A percentile compares a stretch with the other conserved stretches of the same genome.
Evolutionary conservation across 37 sponge, comb jelly and placozoan species (phyloP).

Genomic region (Agelas oroides): DNA sequence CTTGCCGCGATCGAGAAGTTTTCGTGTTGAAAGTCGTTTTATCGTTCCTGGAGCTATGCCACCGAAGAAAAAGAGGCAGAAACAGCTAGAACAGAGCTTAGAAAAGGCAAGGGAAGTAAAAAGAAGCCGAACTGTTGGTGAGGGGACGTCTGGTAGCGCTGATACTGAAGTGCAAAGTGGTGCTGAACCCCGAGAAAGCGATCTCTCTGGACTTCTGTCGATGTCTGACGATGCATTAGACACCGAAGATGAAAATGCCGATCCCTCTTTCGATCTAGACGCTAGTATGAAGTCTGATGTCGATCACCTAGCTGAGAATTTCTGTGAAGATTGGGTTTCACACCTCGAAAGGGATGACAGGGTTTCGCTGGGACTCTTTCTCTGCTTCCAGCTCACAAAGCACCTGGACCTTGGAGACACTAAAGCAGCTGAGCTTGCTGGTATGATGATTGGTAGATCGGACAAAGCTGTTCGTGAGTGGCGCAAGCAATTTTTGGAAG

Average conservation of each 20-base stretch:
- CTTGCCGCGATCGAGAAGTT: too few species aligned
- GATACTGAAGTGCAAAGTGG: not conserved
- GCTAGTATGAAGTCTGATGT: slow-evolving; percentile 26
- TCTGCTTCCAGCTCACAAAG: slow-evolving; percentile 39
- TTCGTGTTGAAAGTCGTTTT: too few species aligned
- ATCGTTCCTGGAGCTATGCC: too few species aligned
- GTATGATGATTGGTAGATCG: too few species aligned
- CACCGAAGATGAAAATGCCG: slow-evolving; percentile 56
- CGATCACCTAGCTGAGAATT: too few species aligned
- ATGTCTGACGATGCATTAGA: slow-evolving; percentile 43
- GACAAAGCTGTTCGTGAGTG: too few species aligned
- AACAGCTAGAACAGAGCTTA: too few species aligned
- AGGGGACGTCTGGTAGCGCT: not conserved
- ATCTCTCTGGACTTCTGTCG: slow-evolving; percentile 7
- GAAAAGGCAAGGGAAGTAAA: slow-evolving; percentile 41
- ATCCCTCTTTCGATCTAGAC: slow-evolving; percentile 50
- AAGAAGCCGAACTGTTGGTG: not conserved
- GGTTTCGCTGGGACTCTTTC: slow-evolving; percentile 53
- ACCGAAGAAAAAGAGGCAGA: too few species aligned
- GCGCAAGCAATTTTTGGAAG: slow-evolving; percentile 10
- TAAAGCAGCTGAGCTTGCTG: too few species aligned
- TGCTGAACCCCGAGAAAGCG: too few species aligned
- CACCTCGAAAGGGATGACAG: slow-evolving; percentile 38
- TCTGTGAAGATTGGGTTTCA: slow-evolving; percentile 55
- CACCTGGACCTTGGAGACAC: too few species aligned